phyloP scores from a whole-genome alignment of 2,888 invertebrate species.

The Agriopis aurantiaria region DNA sequence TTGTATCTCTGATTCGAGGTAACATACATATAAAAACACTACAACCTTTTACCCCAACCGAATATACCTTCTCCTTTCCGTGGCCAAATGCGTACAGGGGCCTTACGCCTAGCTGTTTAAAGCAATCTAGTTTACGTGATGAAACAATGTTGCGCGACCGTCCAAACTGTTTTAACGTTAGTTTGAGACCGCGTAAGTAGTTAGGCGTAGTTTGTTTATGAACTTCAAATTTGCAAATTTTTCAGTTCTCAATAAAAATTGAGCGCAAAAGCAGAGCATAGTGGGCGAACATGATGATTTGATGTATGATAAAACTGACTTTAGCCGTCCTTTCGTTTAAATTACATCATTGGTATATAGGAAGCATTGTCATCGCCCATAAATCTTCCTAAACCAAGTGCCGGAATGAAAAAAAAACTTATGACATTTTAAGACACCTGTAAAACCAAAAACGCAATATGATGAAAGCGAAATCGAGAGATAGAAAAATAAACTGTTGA shows the following conservation, averaged over 20 bases:
- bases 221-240: neutral
- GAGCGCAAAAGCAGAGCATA: constrained; percentile 5
- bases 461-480: neutral
- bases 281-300: constrained; percentile 17
- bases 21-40: too few relatives aligned
- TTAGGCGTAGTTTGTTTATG: too few relatives aligned
- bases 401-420: constrained; percentile 11
- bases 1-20: too few relatives aligned
- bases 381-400: constrained; percentile 1
- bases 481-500: constrained; percentile 17
- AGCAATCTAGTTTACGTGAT: too few relatives aligned
- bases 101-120: too few relatives aligned
- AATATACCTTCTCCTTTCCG: too few relatives aligned
- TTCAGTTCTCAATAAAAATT: neutral
- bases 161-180: too few relatives aligned
- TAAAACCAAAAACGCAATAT: constrained; percentile 6
- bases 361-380: constrained; percentile 25
- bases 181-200: too few relatives aligned
- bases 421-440: constrained; percentile 5
- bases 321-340: neutral
- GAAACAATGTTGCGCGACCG: too few relatives aligned
- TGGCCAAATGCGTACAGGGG: too few relatives aligned
- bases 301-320: constrained; percentile 5
- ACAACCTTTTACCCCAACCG: too few relatives aligned
- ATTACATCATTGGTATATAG: constrained; percentile 12